phyloP scores from a whole-genome alignment of 2,888 invertebrate genomes.

The Craniophora ligustri region DNA sequence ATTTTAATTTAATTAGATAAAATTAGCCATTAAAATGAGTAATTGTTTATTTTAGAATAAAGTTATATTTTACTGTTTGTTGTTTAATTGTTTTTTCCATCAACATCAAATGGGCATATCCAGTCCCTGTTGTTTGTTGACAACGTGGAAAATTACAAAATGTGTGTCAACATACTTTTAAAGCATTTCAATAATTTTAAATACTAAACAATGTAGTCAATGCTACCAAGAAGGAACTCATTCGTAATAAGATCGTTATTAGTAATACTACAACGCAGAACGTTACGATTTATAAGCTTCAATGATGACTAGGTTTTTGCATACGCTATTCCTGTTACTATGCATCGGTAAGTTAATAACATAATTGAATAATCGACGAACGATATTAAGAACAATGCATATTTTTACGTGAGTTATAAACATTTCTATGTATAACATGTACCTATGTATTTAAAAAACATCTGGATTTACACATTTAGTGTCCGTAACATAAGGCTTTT shows the following conservation, averaged over 20 bases:
- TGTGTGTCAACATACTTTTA: neutral
- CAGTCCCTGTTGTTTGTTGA: too few relatives aligned
- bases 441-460: too few relatives aligned
- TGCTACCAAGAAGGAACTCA: neutral
- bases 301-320: conserved; percentile 12
- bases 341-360: conserved; percentile 26
- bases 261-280: neutral
- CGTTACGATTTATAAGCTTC: neutral
- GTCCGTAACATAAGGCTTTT: too few relatives aligned
- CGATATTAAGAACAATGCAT: too few relatives aligned
- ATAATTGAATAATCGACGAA: too few relatives aligned
- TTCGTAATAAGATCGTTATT: neutral
- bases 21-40: too few relatives aligned
- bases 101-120: too few relatives aligned
- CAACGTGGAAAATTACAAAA: too few relatives aligned
- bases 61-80: conserved; percentile 4
- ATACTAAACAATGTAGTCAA: conserved; percentile 22
- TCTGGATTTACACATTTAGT: too few relatives aligned
- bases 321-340: conserved; percentile 10
- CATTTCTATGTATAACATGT: too few relatives aligned
- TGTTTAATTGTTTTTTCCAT: neutral
- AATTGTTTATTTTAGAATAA: conserved; percentile 10
- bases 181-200: conserved; percentile 38
- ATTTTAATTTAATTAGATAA: neutral
- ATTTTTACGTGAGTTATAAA: too few relatives aligned